Conservation (phyloP, 2,888 invertebrate species). For the Podabrus alpinus region DNA sequence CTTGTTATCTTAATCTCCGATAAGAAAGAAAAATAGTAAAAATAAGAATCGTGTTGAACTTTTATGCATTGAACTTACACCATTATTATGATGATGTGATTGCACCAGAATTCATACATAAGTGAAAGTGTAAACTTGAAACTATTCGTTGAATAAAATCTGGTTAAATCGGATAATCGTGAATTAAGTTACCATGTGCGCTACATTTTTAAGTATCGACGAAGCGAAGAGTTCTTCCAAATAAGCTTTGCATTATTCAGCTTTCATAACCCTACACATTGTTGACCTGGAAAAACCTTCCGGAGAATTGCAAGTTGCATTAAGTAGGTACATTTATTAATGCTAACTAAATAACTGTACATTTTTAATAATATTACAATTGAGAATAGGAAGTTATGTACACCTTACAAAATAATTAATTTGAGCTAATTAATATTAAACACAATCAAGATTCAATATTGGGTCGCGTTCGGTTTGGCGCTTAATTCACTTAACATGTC, state of each 20-base stretch:
- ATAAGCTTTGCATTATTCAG: not conserved
- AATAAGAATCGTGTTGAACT: too few species aligned
- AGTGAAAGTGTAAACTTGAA: not conserved
- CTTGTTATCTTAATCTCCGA: too few species aligned
- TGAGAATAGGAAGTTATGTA: too few species aligned
- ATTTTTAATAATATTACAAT: too few species aligned
- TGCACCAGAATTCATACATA: not conserved
- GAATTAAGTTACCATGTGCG: not conserved
- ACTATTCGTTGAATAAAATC: not conserved
- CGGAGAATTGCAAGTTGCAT: not conserved
- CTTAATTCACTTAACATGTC: too few species aligned
- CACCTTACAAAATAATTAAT: too few species aligned
- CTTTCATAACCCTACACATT: not conserved
- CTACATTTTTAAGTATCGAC: not conserved
- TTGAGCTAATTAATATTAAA: too few species aligned
- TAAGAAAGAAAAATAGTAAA: too few species aligned
- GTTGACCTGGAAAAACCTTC: not conserved
- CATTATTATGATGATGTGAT: not conserved
- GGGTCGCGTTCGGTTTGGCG: too few species aligned
- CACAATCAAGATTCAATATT: too few species aligned
- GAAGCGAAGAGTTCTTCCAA: not conserved
- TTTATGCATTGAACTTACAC: too few species aligned
- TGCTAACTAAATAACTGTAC: not conserved
- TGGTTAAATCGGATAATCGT: not conserved
- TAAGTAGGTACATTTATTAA: not conserved